Percentiles rank a stretch among this genome's conserved stretches.
phyloP scores from a whole-genome alignment of 2,888 invertebrate species.

The Aleiodes leptofemur region DNA sequence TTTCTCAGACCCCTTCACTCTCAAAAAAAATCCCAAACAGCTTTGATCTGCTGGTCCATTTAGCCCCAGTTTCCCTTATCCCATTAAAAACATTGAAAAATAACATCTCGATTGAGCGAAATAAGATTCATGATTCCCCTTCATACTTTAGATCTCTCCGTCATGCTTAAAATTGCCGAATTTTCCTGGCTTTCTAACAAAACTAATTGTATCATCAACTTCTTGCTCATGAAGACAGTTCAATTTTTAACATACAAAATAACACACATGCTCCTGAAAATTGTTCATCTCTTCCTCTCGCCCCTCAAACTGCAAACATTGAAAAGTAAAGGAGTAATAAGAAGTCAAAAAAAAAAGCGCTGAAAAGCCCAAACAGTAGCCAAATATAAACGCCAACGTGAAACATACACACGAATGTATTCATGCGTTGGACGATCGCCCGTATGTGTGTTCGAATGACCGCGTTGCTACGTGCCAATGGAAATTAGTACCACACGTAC shows the following conservation, averaged over 20 bases:
- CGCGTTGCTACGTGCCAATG: conserved; percentile 33
- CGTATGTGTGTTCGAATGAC: conserved; percentile 35
- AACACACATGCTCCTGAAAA: too few relatives aligned
- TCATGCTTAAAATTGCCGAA: not conserved
- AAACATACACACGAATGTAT: conserved; percentile 28
- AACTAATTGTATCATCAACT: too few relatives aligned
- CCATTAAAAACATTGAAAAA: not conserved
- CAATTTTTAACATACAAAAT: too few relatives aligned
- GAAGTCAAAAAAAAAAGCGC: conserved; percentile 21
- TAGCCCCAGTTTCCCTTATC: too few relatives aligned
- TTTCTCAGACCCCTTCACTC: too few relatives aligned
- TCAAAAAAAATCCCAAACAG: too few relatives aligned
- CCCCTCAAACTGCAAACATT: not conserved
- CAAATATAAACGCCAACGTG: conserved; percentile 56
- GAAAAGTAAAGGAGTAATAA: not conserved
- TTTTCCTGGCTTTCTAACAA: conserved; percentile 8
- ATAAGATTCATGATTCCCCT: too few relatives aligned
- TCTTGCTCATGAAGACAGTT: too few relatives aligned
- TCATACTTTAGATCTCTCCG: too few relatives aligned
- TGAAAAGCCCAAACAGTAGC: conserved; percentile 42
- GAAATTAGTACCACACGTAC: conserved; percentile 29
- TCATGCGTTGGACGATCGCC: conserved; percentile 48
- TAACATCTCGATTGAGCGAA: too few relatives aligned
- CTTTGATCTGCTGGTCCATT: too few relatives aligned
- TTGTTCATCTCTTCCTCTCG: not conserved